Base-by-base conservation (phyloP, 2,888 invertebrate species). In the Eugnorisma glareosa region DNA sequence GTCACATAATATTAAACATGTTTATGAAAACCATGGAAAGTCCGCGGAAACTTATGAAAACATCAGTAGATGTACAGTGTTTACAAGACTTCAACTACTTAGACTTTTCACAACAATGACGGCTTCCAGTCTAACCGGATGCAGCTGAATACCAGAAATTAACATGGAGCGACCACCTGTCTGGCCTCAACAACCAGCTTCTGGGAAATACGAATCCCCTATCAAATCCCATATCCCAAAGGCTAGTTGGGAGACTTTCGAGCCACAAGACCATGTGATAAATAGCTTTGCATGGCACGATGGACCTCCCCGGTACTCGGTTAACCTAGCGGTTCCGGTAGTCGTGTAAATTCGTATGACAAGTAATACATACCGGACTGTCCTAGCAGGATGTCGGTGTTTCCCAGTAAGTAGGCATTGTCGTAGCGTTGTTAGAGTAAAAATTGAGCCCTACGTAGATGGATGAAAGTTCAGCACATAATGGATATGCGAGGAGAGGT, bases 341-440 rank as follows among this genome's bases (percentile, higher is more conserved):
- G 48, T 24, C 5, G 35, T 13, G 28, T 28, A 48, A 48, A 31
- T 69, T 45, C 45, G 28, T 72, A 11, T n/a, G 51, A 51, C 43
- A 61, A 40, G 37, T 31, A 31, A 45, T 43, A 15, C 28, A 61
- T 13, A 70, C 28, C 59, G 48, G 48, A 79, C 1, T 24, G 6
- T n/a, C 5, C 18, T 7, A 24, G 6, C 35, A 35, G 51, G 70
- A 79, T 70, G 24, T 70, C 0, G 57, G 57, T 79, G 45, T 76
- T 76, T 76, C 69, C 31, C 13, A 45, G 37, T 57, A 7, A 54
- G 18, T n/a, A n/a, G n/a, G n/a, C n/a, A n/a, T n/a, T n/a, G n/a
- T n/a, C n/a, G n/a, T n/a, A n/a, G n/a, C n/a, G n/a, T n/a, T n/a
- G 8, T 24, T 28, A 31, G 21, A 21, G 4, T 18, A n/a, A 10